Base-by-base conservation (phyloP, 2,797 vertebrate species). In the Hyperoplus immaculatus region DNA sequence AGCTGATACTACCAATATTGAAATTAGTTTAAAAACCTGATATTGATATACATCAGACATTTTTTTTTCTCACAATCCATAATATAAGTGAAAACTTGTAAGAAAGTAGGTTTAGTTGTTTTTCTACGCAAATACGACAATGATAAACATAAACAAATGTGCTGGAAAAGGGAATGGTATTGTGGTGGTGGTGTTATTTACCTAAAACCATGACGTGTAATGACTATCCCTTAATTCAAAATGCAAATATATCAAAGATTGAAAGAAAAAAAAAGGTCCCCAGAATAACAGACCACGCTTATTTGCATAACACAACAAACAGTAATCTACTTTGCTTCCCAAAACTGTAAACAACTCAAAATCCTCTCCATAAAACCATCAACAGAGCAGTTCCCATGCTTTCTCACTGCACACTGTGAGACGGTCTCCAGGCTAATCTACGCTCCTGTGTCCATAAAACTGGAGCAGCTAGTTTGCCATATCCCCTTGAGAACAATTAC, bases 401-500 rank as follows among this genome's bases (percentile, higher is more conserved):
- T 29, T n/a, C 66, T 80, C 21, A 14, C 12, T 39, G 64, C 38
- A 70, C 11, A n/a, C 45, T 53, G 42, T 21, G 39, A 55, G 57
- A 54, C 50, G 47, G 15, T 29, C 42, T 38, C 38, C 46, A 53
- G 64, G 21, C 47, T 77, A 55, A 51, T 54, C 38, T 29, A 36
- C 11, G 39, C 64, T 14, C 29, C 14, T 14, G 16, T 68, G 72
- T 77, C 69, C 67, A 75, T 39, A 50, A 60, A 72, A 74, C 46
- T 60, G 21, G 45, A 72, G 55, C 45, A 69, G 51, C 57, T 11
- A 74, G 36, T 45, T 29, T 45, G 45, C 55, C 16, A 49, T 38
- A 55, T 74, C 14, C 55, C 71, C 55, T 21, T n/a, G 47, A 69
- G 77, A 75, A 75, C 18, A 67, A 75, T 49, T 29, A 78, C 54